Evolutionary conservation across 2,113 vertebrate genomes (phyloP), one percentile per base, ranked within the genome.

Genomic region (Paradisaea rubra): DNA sequence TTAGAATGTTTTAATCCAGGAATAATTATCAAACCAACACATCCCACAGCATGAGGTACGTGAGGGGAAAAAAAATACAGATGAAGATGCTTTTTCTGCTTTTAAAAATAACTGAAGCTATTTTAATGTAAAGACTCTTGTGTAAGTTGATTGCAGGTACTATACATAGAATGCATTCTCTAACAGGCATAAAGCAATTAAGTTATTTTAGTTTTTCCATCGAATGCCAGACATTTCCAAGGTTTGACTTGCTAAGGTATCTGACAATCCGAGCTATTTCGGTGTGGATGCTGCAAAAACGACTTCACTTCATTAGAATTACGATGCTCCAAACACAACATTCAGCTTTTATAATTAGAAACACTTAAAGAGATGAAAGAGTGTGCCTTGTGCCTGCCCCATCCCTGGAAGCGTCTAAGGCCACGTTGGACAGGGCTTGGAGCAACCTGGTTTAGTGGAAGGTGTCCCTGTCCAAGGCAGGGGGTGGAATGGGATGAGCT

Each of bases 41-140:
- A 41, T 3, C 37, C 17, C 42, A 65, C 6, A 86, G 44, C 0
- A 2, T 5, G 18, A 91, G 53, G 33, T 13, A 44, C 8, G 13
- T 14, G 57, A 22, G 39, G 53, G 57, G 21, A 13, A 16, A 59
- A 82, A 82, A 79, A 69, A 59, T 8, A 76, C 22, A 17, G 23
- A 27, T 41, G n/a, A 50, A 14, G 23, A 35, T 4, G 28, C 20
- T 71, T 84, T 54, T 73, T 41, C 69, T 89, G 61, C 57, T 54
- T 91, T 79, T 76, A 81, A 94, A 95, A 89, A 94, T 64, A 96
- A 63, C 57, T 53, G 22, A 31, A 85, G 73, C n/a, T 85, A 76
- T 72, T 91, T 80, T 79, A 61, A 87, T 24, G 30, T 42, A 57
- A 60, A 94, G 53, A 52, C 20, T 65, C 66, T 15, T 45, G n/a